Conservation (phyloP, 2,888 invertebrate genomes). For the Yponomeuta cagnagella region DNA sequence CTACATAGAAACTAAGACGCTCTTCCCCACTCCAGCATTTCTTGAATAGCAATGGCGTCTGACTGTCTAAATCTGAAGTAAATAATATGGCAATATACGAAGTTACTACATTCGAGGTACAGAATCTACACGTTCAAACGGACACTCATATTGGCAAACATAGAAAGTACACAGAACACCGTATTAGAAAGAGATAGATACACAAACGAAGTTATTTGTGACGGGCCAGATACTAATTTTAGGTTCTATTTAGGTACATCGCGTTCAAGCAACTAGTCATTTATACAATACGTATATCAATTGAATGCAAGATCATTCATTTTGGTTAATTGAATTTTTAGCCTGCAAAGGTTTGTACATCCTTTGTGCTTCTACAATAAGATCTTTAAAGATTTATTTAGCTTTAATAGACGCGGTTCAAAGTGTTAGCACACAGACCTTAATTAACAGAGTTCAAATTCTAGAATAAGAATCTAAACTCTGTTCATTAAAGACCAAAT, state of each 20-base stretch:
- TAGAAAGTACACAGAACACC: neutral
- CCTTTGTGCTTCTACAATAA: no score
- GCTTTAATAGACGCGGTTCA: no score
- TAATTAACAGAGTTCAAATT: no score
- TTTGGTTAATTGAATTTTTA: neutral
- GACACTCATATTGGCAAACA: no score
- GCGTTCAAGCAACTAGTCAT: conserved; percentile 22
- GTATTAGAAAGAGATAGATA: neutral
- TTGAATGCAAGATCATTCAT: neutral
- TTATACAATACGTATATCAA: neutral
- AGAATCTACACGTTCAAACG: no score
- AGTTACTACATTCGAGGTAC: neutral
- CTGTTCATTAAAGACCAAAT: no score
- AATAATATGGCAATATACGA: neutral
- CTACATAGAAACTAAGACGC: neutral
- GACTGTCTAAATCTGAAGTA: neutral
- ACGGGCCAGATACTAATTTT: conserved; percentile 41
- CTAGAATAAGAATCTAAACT: no score
- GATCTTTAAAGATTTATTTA: no score
- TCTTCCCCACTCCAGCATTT: conserved; percentile 26
- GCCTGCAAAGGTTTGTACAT: no score
- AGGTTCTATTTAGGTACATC: conserved; percentile 39
- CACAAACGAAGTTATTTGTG: conserved; percentile 32
- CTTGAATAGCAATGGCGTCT: conserved; percentile 1
- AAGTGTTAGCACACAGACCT: no score